Base-by-base conservation (phyloP, 1,140 invertebrate genomes). In the Brachystomella parvula region DNA sequence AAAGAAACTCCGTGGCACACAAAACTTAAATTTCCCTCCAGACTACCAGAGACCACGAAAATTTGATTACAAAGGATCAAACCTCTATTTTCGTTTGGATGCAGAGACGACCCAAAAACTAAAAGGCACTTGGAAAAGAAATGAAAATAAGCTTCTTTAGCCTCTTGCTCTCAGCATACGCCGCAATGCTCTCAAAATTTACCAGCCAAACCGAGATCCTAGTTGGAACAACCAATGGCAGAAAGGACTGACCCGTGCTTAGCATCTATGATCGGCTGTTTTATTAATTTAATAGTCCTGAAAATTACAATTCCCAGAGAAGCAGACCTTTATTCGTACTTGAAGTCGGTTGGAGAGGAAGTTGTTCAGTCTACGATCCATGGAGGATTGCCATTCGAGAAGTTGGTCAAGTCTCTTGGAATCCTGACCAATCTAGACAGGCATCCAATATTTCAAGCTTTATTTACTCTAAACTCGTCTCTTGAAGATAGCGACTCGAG, bases 261-360 rank as follows among this genome's bases (percentile, higher is more conserved):
- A 3, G 62, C 58, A 64, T 31, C 58, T 56, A 31, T 56, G 6
- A 64, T 64, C 28, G 62, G 62, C 58, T 64, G 58, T 29, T 64
- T 64, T 32, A 47, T 62, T 17, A 56, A 64, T 28, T 2, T 59
- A 17, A 12, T 64, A 6, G 29, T 39, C 24, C 9, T 64, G 2
- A 9, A 21, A 62, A 31, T 15, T 47, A 21, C 28, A 26, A 15
- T 64, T 15, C 12, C 47, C 9, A 6, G 3, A 3, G 24, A 26
- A 19, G n/a, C 17, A 9, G 56, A 24, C 15, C 6, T 49, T 56
- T n/a, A 3, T 19, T 3, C 28, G 19, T 49, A 53, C 29, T 3
- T 64, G 2, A 2, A 21, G 3, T 26, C 49, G 2, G 47, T 64
- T 39, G 28, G 47, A 3, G n/a, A 49, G 3, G 47, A 62, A 6